Evolutionary conservation across 2,888 invertebrate species (phyloP), one percentile per base, ranked within the genome.

Genomic region (Tiliacea aurago): DNA sequence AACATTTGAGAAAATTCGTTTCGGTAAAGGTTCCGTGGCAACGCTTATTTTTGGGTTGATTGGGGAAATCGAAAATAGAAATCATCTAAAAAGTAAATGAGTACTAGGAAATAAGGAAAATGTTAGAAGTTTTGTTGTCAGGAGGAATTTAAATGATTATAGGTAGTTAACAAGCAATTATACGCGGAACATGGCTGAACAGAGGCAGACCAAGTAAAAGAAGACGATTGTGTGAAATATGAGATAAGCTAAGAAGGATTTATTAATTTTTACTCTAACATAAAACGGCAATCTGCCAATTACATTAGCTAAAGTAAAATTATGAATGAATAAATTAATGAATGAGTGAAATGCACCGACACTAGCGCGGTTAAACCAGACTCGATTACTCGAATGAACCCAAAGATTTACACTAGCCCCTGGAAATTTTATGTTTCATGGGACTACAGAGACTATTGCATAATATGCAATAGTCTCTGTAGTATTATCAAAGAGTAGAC

Each of bases 1-100:
- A 85, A 87, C 84, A 83, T 78, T 81, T 61, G 78, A 70, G 71
- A 73, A 85, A 84, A 80, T 87, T 86, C 71, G 82, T 83, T 76
- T 76, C 51, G 79, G 55, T 47, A 72, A 81, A 80, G 84, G 83
- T 84, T 85, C 84, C 82, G 86, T 84, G 78, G 64, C 15, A 51
- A 70, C 33, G 37, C 13, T 73, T 73, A 58, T 59, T 72, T 79
- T 75, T 69, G 37, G 43, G 4, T 15, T 68, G 72, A 83, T 72
- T 66, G 45, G 41, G 15, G 59, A 58, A 76, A 74, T 71, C 23
- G 33, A 59, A 59, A 70, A 62, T 62, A 66, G 18, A 37, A 65
- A 37, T 56, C 51, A 23, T 51, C 11, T 33, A 23, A 76, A 51
- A 28, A 7, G 15, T 65, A 56, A 43, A 59, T n/a, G 55, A 49